Conservation (phyloP, 2,113 vertebrate species). For the Dryoscopus gambensis region DNA sequence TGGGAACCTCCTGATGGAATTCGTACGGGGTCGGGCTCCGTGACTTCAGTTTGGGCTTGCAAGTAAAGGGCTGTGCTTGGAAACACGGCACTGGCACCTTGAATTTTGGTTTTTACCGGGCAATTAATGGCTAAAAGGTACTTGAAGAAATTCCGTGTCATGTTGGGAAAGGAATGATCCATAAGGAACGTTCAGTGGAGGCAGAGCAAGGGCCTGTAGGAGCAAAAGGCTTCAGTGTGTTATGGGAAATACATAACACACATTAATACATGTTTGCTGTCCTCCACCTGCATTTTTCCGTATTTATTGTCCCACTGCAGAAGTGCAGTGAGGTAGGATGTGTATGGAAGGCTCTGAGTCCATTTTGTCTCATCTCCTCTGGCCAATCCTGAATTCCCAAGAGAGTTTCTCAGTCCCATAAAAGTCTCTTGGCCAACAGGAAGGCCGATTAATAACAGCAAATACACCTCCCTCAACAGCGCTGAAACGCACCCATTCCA, state of each 20-base stretch:
- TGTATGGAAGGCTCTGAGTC: neutral
- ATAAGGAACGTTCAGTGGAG: neutral
- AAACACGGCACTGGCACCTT: neutral
- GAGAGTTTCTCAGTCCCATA: neutral
- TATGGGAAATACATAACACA: neutral
- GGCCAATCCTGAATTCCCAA: neutral
- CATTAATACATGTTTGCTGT: neutral
- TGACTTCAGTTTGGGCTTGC: neutral
- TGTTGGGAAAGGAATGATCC: neutral
- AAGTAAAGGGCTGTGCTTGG: neutral
- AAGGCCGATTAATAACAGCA: neutral
- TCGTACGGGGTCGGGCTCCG: rapidly evolving
- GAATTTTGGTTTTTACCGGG: neutral
- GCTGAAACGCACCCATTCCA: neutral
- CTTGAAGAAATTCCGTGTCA: neutral
- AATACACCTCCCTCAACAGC: neutral
- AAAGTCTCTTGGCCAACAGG: neutral
- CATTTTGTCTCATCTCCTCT: neutral
- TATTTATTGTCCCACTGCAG: neutral
- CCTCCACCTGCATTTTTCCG: neutral
- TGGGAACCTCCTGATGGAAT: neutral
- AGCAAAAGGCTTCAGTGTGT: neutral
- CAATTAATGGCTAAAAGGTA: neutral
- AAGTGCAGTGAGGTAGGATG: neutral
- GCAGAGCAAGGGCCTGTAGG: neutral